phyloP scores from a whole-genome alignment of 2,113 vertebrate genomes.

The Solenodon paradoxus region DNA sequence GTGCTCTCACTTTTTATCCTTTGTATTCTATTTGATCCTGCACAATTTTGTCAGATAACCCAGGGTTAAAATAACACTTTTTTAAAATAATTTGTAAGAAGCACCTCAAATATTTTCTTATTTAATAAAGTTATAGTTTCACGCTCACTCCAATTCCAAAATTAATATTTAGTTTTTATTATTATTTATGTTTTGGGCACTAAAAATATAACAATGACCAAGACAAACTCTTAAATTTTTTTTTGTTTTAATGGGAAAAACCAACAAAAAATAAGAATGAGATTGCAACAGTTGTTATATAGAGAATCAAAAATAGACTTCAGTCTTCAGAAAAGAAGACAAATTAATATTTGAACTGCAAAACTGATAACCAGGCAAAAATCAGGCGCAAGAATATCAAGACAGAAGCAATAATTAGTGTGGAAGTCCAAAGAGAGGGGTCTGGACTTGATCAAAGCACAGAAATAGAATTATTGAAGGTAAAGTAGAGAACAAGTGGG shows the following conservation, averaged over 20 bases:
- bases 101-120: too few species aligned
- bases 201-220: not conserved
- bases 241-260: not conserved
- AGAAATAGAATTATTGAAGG: not conserved
- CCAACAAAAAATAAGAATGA: not conserved
- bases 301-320: not conserved
- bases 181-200: not conserved
- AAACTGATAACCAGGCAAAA: not conserved
- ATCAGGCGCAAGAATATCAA: not conserved
- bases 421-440: not conserved
- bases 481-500: not conserved
- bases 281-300: not conserved
- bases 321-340: not conserved
- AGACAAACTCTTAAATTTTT: not conserved
- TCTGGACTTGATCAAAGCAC: not conserved
- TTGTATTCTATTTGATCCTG: not conserved
- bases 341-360: not conserved
- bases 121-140: too few species aligned
- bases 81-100: too few species aligned
- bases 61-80: not conserved
- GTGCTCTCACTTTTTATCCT: not conserved
- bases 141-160: not conserved
- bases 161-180: not conserved
- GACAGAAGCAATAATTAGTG: not conserved
- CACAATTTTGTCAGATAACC: not conserved